Conservation (phyloP, 2,113 vertebrate species). For the Mustelus asterias region DNA sequence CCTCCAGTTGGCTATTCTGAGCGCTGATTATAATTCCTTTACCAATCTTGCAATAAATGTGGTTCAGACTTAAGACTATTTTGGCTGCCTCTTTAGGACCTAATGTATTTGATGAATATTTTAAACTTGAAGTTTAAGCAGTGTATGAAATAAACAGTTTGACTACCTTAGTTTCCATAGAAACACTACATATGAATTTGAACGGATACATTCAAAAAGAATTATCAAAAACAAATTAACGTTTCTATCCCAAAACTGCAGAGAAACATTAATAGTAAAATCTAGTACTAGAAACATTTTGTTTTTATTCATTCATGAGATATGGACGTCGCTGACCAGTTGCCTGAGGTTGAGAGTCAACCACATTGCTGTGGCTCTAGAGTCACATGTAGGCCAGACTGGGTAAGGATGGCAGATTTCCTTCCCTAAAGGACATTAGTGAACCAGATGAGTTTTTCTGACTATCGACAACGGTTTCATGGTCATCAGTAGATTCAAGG, state of each 20-base stretch:
- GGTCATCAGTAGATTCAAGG: too few species aligned
- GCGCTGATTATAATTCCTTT: neutral
- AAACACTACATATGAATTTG: neutral
- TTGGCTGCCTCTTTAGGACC: neutral
- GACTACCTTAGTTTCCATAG: neutral
- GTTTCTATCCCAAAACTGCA: neutral
- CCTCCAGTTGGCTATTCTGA: neutral
- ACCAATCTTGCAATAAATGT: neutral
- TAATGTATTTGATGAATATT: neutral
- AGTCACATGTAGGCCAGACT: too few species aligned
- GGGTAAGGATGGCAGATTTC: too few species aligned
- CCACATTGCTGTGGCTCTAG: too few species aligned
- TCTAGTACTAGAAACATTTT: neutral
- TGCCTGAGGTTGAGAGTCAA: too few species aligned
- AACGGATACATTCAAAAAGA: too few species aligned
- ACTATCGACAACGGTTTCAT: too few species aligned
- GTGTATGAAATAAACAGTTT: neutral
- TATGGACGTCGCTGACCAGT: too few species aligned
- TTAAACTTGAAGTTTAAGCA: neutral
- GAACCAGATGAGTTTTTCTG: too few species aligned
- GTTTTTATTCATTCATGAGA: too few species aligned
- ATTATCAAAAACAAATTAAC: neutral
- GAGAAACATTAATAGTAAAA: neutral
- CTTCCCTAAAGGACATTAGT: too few species aligned
- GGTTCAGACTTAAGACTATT: neutral